phyloP scores from a whole-genome alignment of 2,888 invertebrate genomes.

The Drosophila robusta region DNA sequence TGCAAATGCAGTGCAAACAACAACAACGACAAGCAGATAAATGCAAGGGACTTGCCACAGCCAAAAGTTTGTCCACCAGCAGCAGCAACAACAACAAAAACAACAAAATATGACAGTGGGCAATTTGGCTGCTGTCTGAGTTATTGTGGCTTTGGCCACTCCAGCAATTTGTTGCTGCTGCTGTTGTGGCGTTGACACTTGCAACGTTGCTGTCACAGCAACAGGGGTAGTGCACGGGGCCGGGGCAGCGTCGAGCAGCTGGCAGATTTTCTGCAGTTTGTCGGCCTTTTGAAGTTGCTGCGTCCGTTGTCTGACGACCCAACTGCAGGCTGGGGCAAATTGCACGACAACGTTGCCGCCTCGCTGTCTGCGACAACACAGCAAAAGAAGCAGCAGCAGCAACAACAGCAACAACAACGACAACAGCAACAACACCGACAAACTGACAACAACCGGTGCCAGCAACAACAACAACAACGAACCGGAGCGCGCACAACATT shows the following conservation, averaged over 20 bases:
- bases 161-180: constrained; percentile 13
- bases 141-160: constrained; percentile 71
- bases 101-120: constrained; percentile 30
- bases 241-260: constrained; percentile 21
- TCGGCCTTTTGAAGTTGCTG: constrained; percentile 74
- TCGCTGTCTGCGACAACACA: constrained; percentile 48
- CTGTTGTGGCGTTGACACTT: constrained; percentile 49
- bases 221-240: not conserved
- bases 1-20: constrained; percentile 58
- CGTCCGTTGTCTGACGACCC: constrained; percentile 36
- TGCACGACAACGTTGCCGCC: constrained; percentile 50
- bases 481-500: constrained; percentile 40
- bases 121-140: constrained; percentile 60
- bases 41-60: constrained; percentile 43
- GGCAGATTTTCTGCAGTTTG: constrained; percentile 63
- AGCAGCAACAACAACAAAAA: not conserved
- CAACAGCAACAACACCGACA: constrained; percentile 21
- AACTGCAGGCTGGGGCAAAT: constrained; percentile 47
- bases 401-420: constrained; percentile 16
- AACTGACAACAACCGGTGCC: constrained; percentile 13
- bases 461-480: constrained; percentile 18
- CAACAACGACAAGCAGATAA: constrained; percentile 55
- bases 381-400: constrained; percentile 24
- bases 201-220: constrained; percentile 45
- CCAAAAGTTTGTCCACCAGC: constrained; percentile 51